Evolutionary conservation across 2,888 invertebrate genomes (phyloP).

Genomic region (Griposia aprilina): DNA sequence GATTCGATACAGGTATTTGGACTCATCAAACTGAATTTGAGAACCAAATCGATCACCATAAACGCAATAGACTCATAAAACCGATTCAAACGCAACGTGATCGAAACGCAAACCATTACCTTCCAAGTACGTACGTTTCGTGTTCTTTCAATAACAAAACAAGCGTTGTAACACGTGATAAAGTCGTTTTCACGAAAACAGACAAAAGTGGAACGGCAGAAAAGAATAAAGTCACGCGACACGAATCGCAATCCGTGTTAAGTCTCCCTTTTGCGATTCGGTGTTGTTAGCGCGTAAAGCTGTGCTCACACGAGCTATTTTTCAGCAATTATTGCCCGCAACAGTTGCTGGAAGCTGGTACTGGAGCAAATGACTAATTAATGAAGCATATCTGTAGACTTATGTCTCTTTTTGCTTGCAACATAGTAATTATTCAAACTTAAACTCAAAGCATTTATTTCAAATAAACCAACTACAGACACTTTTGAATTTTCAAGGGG

Average conservation of each 20-base stretch:
- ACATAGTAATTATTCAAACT: too few species aligned
- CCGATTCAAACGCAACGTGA: slow-evolving; percentile 62
- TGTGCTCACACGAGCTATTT: neutral
- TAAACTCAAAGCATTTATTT: too few species aligned
- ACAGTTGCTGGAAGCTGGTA: neutral
- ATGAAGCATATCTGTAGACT: neutral
- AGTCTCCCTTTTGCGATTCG: slow-evolving; percentile 63
- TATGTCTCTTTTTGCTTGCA: neutral
- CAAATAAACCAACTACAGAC: too few species aligned
- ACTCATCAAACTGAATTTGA: slow-evolving; percentile 1
- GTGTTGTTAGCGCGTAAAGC: slow-evolving; percentile 61
- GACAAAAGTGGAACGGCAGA: slow-evolving; percentile 71
- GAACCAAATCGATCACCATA: slow-evolving; percentile 39
- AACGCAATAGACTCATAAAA: slow-evolving; percentile 55
- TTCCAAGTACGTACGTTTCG: slow-evolving; percentile 65
- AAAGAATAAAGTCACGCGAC: slow-evolving; percentile 75
- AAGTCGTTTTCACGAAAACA: slow-evolving; percentile 73
- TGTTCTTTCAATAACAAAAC: slow-evolving; percentile 72
- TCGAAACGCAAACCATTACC: slow-evolving; percentile 58
- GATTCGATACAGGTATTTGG: neutral
- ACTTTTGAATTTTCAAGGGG: too few species aligned
- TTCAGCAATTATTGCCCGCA: neutral
- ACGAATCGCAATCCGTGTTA: slow-evolving; percentile 67
- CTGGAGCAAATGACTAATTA: neutral
- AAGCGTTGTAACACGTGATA: slow-evolving; percentile 70